Conservation (phyloP, 1,140 invertebrate genomes). For the Aphis gossypii region DNA sequence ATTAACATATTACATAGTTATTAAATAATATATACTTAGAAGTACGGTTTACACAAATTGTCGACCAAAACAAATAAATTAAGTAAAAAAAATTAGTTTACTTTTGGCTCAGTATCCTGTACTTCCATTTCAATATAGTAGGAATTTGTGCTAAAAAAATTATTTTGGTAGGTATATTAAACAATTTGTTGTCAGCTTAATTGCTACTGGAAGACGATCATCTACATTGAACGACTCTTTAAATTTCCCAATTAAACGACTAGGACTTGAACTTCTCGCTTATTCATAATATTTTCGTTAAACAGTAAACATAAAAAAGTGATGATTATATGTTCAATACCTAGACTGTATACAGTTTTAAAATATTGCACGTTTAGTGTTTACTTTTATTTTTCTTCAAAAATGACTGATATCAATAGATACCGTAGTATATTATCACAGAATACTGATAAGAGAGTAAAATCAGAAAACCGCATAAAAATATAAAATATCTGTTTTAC, state of each 20-base stretch:
- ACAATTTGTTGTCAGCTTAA: background rate
- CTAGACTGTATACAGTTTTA: background rate
- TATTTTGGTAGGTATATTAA: background rate
- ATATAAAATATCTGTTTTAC: no score
- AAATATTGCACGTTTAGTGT: background rate
- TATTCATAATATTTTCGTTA: background rate
- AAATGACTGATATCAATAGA: no score
- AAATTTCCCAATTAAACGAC: background rate
- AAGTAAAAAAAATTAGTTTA: background rate
- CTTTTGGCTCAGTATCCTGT: background rate
- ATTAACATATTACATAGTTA: background rate
- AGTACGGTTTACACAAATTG: background rate
- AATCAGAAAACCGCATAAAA: background rate
- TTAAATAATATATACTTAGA: background rate
- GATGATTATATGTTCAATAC: background rate
- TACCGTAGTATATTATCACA: background rate
- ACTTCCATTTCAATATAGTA: background rate
- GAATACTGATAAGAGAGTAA: background rate
- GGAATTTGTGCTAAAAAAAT: background rate
- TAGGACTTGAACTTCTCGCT: background rate
- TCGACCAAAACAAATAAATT: background rate
- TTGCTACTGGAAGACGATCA: background rate
- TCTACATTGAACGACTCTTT: background rate
- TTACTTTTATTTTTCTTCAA: no score
- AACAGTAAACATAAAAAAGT: no score